These are phyloP conservation scores for Penaeus monodon DNA, from an alignment of 2,888 invertebrate species.

Conservation along the genomic window DNA sequence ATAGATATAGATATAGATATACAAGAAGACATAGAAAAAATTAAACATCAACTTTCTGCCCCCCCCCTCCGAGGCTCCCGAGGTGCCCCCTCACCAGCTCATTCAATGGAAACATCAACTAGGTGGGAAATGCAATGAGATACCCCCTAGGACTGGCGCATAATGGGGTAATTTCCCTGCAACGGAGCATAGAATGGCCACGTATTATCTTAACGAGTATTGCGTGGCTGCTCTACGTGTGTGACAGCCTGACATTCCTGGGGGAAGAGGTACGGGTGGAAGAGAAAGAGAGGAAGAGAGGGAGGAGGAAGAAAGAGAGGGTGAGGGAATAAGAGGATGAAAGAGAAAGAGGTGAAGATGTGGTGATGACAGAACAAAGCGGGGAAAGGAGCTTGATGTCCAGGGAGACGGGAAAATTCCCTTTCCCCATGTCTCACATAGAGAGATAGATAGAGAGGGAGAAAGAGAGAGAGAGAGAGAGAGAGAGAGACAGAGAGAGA, in stretches of 20 bases:
- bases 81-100: no score
- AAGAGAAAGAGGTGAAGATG: not conserved
- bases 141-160: constrained; percentile 35
- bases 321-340: not conserved
- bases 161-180: constrained; percentile 55
- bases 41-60: no score
- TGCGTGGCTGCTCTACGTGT: constrained; percentile 6
- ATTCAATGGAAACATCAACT: constrained; percentile 27
- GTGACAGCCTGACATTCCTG: not conserved
- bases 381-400: not conserved
- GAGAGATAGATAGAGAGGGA: not conserved
- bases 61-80: no score
- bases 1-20: no score
- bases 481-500: not conserved
- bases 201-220: constrained; percentile 51
- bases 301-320: constrained; percentile 14
- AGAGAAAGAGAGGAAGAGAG: constrained; percentile 7
- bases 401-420: not conserved
- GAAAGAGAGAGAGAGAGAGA: not conserved
- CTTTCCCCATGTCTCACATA: no score
- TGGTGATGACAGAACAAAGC: constrained; percentile 10
- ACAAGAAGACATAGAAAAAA: no score
- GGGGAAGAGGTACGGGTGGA: not conserved
- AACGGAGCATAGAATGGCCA: constrained; percentile 50
- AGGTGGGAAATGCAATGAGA: constrained; percentile 42